Conservation (phyloP, 2,797 vertebrate genomes). For the Xenops minutus region DNA sequence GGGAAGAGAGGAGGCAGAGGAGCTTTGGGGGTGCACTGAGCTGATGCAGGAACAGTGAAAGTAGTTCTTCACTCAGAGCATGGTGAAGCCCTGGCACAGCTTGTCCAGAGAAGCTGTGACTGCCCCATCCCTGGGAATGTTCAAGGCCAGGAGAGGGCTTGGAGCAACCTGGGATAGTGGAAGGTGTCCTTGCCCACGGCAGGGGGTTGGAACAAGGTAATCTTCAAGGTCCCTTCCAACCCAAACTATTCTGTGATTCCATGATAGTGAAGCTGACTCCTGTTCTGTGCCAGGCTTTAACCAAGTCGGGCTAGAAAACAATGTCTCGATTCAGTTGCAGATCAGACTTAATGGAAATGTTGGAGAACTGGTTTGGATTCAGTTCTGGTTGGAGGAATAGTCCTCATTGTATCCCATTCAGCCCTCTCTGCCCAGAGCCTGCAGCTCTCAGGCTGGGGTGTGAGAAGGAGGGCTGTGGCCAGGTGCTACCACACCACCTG, state of each 20-base stretch:
- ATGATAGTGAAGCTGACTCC: neutral
- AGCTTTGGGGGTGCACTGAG: neutral
- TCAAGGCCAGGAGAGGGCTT: neutral
- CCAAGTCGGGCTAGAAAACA: neutral
- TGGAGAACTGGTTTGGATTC: neutral
- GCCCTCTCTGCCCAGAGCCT: neutral
- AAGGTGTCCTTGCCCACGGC: neutral
- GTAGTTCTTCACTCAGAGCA: neutral
- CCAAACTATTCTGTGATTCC: neutral
- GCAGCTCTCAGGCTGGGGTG: fast-evolving
- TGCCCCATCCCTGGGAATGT: neutral
- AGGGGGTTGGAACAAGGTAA: neutral
- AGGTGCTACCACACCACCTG: fast-evolving
- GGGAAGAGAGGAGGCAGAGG: neutral
- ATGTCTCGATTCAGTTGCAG: neutral
- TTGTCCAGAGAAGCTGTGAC: neutral
- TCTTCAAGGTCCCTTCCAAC: neutral
- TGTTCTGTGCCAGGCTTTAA: neutral
- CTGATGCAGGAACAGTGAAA: fast-evolving
- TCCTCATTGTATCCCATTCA: no score
- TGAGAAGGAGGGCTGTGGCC: fast-evolving
- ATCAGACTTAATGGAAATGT: neutral
- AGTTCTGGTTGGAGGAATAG: neutral
- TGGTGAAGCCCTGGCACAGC: neutral
- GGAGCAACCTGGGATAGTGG: neutral